A percentile compares a stretch with the other conserved stretches of the same genome.
Evolutionary conservation across 2,113 vertebrate genomes (phyloP).

Genomic region (Genyomyrus donnyi): DNA sequence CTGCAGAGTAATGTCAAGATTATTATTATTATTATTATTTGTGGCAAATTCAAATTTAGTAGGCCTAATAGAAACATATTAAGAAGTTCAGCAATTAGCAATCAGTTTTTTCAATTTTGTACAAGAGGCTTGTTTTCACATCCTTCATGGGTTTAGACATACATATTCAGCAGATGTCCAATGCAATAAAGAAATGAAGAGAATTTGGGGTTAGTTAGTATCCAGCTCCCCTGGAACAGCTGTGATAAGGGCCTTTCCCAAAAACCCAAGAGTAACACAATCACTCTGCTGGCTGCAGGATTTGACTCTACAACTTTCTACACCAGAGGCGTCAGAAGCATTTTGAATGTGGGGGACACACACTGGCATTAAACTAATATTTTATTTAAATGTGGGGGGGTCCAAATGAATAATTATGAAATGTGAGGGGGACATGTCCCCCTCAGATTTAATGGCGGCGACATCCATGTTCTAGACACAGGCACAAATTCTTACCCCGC

Average conservation of each 20-base stretch:
- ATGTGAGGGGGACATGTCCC: no score
- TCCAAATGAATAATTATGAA: no score
- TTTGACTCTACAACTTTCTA: not conserved
- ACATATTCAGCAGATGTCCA: not conserved
- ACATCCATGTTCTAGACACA: not conserved
- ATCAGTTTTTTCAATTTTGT: not conserved
- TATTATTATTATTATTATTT: not conserved
- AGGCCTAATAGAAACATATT: not conserved
- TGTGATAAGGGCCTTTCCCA: not conserved
- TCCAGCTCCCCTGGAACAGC: not conserved
- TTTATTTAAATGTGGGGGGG: no score
- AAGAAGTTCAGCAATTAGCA: not conserved
- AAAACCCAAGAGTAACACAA: not conserved
- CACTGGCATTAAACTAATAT: no score
- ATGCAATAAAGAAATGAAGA: not conserved
- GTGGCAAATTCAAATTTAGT: not conserved
- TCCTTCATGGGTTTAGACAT: not conserved
- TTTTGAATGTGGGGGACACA: no score
- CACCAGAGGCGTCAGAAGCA: no score
- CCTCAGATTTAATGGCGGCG: no score
- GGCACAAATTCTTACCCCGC: not conserved
- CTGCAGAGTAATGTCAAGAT: not conserved
- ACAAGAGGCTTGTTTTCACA: not conserved
- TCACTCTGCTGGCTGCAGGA: not conserved
- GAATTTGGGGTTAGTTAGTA: not conserved